A percentile compares a stretch with the other conserved stretches of the same genome.
phyloP scores from a whole-genome alignment of 2,888 invertebrate species.

The Zaprionus bogoriensis region DNA sequence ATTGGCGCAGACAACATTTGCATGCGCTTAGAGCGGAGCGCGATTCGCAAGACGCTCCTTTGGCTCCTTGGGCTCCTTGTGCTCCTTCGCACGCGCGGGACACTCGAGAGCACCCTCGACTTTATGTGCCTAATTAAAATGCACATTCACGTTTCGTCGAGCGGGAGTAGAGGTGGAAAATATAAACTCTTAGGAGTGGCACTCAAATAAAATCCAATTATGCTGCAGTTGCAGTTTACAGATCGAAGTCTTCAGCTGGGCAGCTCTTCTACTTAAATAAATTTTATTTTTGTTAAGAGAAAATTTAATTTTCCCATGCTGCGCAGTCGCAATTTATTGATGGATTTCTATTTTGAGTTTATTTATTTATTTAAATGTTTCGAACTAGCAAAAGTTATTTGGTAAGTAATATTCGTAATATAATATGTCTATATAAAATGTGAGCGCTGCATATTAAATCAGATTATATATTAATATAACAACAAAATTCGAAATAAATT shows the following conservation, averaged over 20 bases:
- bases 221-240: neutral
- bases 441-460: too few relatives aligned
- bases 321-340: too few relatives aligned
- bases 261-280: too few relatives aligned
- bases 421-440: too few relatives aligned
- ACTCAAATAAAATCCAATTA: constrained; percentile 5
- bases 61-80: constrained; percentile 2
- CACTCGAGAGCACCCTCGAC: constrained; percentile 13
- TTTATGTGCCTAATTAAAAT: constrained; percentile 56
- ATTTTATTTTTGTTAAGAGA: too few relatives aligned
- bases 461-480: too few relatives aligned
- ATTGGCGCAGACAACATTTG: constrained; percentile 58
- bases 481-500: too few relatives aligned
- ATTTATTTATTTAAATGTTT: too few relatives aligned
- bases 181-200: neutral
- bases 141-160: constrained; percentile 8
- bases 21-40: constrained; percentile 41
- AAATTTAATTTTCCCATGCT: too few relatives aligned
- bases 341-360: too few relatives aligned
- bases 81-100: neutral
- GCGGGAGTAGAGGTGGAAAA: neutral
- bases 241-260: neutral
- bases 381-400: too few relatives aligned
- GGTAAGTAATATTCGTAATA: neutral
- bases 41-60: too few relatives aligned